phyloP scores from a whole-genome alignment of 1,140 invertebrate genomes.

The Adoxophyes honmai region DNA sequence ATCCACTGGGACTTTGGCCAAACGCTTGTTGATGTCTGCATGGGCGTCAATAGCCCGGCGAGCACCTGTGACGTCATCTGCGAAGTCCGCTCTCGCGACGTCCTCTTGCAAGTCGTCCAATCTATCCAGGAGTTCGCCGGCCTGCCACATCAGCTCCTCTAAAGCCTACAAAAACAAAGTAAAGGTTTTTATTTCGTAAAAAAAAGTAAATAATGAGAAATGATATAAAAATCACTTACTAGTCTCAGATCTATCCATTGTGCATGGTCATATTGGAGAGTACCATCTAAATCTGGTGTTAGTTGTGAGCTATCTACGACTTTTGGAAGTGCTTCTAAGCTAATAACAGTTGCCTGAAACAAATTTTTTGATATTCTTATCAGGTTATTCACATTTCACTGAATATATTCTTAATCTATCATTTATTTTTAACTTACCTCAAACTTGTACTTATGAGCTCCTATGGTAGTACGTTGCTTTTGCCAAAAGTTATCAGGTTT shows the following conservation, averaged over 20 bases:
- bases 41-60: conserved; percentile 95
- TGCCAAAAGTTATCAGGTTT: conserved; percentile 99
- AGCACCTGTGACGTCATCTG: conserved; percentile 93
- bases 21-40: conserved; percentile 95
- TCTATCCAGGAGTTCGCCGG: conserved; percentile 92
- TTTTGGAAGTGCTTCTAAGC: conserved; percentile 94
- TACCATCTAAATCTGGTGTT: conserved; percentile 95
- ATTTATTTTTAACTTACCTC: conserved; percentile 82
- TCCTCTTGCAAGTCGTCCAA: conserved; percentile 95
- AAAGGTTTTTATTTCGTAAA: neutral
- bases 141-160: conserved; percentile 97
- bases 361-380: conserved; percentile 28
- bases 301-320: conserved; percentile 94
- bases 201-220: too few species aligned
- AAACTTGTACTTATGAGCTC: conserved; percentile 99
- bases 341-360: conserved; percentile 96
- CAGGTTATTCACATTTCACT: too few species aligned
- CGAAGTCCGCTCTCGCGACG: conserved; percentile 92
- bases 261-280: conserved; percentile 95
- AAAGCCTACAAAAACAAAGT: conserved; percentile 80
- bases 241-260: conserved; percentile 97
- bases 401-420: too few species aligned
- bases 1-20: conserved; percentile 94
- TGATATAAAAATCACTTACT: conserved; percentile 51
- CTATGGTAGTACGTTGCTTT: conserved; percentile 97